Evolutionary conservation across 2,113 vertebrate species (phyloP), one percentile per base, ranked within the genome.

Genomic region (Tachysurus vachellii): DNA sequence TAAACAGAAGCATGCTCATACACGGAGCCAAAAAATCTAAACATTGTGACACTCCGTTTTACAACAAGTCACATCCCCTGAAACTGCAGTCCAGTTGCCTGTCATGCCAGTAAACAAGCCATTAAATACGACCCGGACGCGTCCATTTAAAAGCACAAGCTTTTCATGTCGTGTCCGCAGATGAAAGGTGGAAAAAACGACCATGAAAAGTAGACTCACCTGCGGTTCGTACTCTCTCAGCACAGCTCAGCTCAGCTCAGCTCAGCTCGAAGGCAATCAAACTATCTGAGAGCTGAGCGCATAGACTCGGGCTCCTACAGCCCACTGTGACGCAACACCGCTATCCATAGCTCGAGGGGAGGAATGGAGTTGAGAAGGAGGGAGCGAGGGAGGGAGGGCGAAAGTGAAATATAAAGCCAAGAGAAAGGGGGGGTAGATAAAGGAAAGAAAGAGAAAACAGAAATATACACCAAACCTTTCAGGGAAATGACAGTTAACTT

Each of bases 261-360:
- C 47, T 68, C 79, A 21, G 4, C 36, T 26, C 42, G 44, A 56
- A 53, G 23, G 56, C 77, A 66, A 61, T 36, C 62, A 77, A 64
- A 54, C 61, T 80, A 16, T 54, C 59, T 81, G 42, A 81, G 70
- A 44, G 73, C 53, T 19, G 26, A 84, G 73, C 53, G 53, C 68
- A 28, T 16, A 0, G 83, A 83, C 75, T 85, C 54, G 44, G 61
- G 57, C 28, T 83, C 66, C 6, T 83, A 83, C 82, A 79, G 50
- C 81, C 13, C 81, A 42, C 61, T 64, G 62, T 90, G 82, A 91
- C 73, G 71, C 77, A 91, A 90, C 31, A 56, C 59, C 23, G 73
- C 88, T 79, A 89, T 70, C 87, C 86, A 84, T 80, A 87, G 83
- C 90, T 86, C 91, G 86, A 90, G 93, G 93, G 92, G 90, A 92